Conservation (phyloP, 2,113 vertebrate genomes). For the Orycteropus afer region DNA sequence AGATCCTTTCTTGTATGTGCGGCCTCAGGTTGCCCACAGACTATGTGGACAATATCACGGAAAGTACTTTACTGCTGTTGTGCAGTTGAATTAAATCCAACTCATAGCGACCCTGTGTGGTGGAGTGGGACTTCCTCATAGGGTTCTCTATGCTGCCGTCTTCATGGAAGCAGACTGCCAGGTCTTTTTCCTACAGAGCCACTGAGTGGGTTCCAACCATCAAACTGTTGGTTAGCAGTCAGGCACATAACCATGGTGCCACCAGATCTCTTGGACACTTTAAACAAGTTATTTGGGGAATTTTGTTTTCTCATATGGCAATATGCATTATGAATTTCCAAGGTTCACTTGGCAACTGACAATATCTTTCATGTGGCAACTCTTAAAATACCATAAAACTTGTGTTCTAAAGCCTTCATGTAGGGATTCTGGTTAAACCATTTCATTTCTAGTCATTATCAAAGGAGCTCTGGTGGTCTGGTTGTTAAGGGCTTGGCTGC, state of each 20-base stretch:
- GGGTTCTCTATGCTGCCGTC: too few species aligned
- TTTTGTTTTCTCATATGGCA: neutral
- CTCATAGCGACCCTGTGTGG: too few species aligned
- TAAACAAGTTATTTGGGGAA: neutral
- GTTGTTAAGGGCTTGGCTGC: too few species aligned
- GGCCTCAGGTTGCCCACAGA: neutral
- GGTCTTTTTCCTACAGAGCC: too few species aligned
- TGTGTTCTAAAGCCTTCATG: neutral
- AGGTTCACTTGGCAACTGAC: neutral
- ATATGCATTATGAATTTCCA: neutral
- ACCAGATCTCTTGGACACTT: neutral
- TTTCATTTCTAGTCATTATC: neutral
- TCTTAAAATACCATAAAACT: neutral
- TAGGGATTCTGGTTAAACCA: neutral
- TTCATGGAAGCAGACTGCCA: too few species aligned
- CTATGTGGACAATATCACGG: neutral
- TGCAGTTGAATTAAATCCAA: too few species aligned
- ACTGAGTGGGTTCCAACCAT: too few species aligned
- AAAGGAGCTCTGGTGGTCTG: too few species aligned
- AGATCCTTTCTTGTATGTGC: neutral
- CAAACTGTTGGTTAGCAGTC: too few species aligned
- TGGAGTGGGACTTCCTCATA: too few species aligned
- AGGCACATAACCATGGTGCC: neutral
- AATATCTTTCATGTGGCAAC: neutral
- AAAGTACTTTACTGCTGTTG: neutral